These are phyloP conservation scores for Dryoscopus gambensis DNA, from an alignment of 2,113 vertebrate species.

Conservation along the genomic window DNA sequence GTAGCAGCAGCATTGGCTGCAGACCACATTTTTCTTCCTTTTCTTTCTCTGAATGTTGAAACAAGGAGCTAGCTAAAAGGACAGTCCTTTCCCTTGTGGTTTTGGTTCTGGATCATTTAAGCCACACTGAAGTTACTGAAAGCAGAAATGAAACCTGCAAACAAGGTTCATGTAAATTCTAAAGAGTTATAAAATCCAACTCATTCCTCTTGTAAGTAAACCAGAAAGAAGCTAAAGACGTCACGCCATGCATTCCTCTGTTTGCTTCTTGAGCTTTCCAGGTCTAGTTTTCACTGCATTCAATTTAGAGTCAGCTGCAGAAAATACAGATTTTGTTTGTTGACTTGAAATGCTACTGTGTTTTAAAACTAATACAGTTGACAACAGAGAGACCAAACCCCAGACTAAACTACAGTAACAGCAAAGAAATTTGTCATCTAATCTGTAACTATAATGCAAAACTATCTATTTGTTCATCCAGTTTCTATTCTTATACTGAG, in stretches of 20 bases:
- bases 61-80: not conserved
- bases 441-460: not conserved
- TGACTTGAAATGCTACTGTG: not conserved
- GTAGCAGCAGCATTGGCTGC: not conserved
- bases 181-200: not conserved
- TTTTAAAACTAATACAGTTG: not conserved
- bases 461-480: not conserved
- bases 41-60: not conserved
- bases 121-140: not conserved
- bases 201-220: not conserved
- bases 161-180: not conserved
- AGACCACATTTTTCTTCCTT: not conserved
- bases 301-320: not conserved
- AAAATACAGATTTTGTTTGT: not conserved
- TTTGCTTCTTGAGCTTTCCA: not conserved
- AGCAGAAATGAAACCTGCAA: not conserved
- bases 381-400: not conserved
- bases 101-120: not conserved
- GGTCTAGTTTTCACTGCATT: not conserved
- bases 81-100: not conserved
- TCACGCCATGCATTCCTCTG: not conserved
- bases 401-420: not conserved
- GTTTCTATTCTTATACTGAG: not conserved
- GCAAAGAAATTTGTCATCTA: not conserved
- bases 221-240: not conserved